Evolutionary conservation across 2,888 invertebrate species (phyloP).

Genomic region (Busseola fusca): DNA sequence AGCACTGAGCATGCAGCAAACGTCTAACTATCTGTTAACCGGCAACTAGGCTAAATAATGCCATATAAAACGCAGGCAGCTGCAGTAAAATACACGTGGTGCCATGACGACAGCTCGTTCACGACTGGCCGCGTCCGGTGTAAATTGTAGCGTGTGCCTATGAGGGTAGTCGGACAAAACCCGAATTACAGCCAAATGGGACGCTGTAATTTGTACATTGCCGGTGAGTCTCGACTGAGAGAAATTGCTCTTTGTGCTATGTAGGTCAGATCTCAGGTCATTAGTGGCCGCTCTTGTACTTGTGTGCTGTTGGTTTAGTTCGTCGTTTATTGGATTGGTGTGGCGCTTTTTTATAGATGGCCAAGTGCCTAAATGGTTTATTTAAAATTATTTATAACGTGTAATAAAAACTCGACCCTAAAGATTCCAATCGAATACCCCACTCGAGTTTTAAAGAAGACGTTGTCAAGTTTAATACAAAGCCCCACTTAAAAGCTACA

Average conservation of each 20-base stretch:
- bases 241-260: slow-evolving; percentile 71
- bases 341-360: neutral
- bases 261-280: slow-evolving; percentile 60
- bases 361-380: neutral
- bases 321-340: slow-evolving; percentile 8
- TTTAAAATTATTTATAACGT: neutral
- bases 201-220: slow-evolving; percentile 79
- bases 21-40: slow-evolving; percentile 63
- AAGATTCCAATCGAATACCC: neutral
- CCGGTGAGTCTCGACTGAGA: slow-evolving; percentile 69
- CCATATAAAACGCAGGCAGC: slow-evolving; percentile 78
- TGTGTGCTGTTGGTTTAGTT: slow-evolving; percentile 33
- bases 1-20: slow-evolving; percentile 51
- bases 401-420: neutral
- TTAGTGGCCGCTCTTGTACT: slow-evolving; percentile 41
- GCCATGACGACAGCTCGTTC: slow-evolving; percentile 67
- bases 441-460: neutral
- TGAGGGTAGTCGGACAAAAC: slow-evolving; percentile 77
- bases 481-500: neutral
- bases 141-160: slow-evolving; percentile 79
- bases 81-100: slow-evolving; percentile 82
- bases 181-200: slow-evolving; percentile 80
- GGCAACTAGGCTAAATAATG: slow-evolving; percentile 67
- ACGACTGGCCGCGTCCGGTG: slow-evolving; percentile 79
- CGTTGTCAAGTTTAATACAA: neutral